phyloP scores from a whole-genome alignment of 2,797 vertebrate species.

The Sphenodon punctatus region DNA sequence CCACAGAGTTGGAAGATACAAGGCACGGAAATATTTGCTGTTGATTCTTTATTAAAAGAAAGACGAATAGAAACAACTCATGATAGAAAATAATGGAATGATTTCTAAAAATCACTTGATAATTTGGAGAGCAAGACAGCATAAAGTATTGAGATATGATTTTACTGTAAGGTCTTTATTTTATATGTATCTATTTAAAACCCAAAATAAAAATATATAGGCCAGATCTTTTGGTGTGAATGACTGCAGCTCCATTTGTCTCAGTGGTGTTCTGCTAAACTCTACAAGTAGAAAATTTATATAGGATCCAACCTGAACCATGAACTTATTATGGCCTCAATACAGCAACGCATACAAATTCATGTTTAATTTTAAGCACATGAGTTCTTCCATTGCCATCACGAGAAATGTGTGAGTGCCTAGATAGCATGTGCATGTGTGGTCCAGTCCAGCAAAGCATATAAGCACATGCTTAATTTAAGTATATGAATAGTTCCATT shows the following conservation, averaged over 20 bases:
- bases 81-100: neutral
- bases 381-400: too few species aligned
- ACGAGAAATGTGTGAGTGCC: too few species aligned
- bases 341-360: too few species aligned
- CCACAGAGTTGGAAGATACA: neutral
- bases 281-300: too few species aligned
- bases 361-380: too few species aligned
- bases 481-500: neutral
- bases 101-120: neutral
- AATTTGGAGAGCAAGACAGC: neutral
- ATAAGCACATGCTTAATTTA: neutral
- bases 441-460: fast-evolving
- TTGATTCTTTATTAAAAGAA: neutral
- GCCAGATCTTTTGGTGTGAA: neutral
- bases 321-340: too few species aligned
- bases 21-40: neutral
- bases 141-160: neutral
- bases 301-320: too few species aligned
- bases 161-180: neutral
- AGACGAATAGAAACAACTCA: neutral
- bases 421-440: too few species aligned
- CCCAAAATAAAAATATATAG: neutral
- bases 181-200: neutral
- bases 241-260: neutral
- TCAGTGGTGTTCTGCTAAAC: neutral